These are phyloP conservation scores for Lithophane semibrunnea DNA, from an alignment of 2,888 invertebrate genomes.

Conservation along the genomic window DNA sequence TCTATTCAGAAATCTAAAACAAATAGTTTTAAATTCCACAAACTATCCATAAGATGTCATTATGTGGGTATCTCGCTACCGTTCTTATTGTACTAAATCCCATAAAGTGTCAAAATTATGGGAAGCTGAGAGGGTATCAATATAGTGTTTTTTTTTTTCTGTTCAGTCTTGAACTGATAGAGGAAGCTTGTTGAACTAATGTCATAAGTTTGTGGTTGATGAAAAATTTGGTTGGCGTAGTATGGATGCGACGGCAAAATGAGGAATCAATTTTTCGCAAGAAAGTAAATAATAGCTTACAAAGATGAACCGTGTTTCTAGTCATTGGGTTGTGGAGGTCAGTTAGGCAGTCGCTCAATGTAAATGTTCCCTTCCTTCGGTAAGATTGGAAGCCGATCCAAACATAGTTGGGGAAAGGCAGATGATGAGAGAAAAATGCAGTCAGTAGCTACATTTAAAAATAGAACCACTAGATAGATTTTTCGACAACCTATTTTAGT, in stretches of 20 bases:
- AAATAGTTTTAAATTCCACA: conserved; percentile 51
- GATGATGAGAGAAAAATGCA: no score
- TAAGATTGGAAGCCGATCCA: no score
- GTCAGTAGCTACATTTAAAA: no score
- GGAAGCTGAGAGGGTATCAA: conserved; percentile 63
- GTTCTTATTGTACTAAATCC: conserved; percentile 68
- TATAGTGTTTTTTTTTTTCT: conserved; percentile 61
- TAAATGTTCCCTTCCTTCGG: no score
- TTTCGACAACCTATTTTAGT: no score
- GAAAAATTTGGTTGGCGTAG: conserved; percentile 5
- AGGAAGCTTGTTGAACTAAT: conserved; percentile 65
- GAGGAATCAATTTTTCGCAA: neutral
- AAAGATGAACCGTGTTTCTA: no score
- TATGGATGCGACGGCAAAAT: conserved; percentile 39
- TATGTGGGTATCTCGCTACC: conserved; percentile 67
- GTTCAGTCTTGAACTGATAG: conserved; percentile 59
- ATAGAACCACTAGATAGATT: no score
- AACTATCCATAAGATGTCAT: conserved; percentile 50
- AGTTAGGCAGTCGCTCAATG: no score
- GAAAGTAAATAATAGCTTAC: no score
- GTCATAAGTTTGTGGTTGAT: conserved; percentile 63
- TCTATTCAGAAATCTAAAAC: conserved; percentile 55
- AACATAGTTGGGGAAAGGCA: no score
- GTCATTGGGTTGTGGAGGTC: no score
- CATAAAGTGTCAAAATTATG: conserved; percentile 75